Percentiles rank a stretch among this genome's conserved stretches.
Conservation (phyloP, 2,888 invertebrate genomes). For the Tetheella fluctuosa region DNA sequence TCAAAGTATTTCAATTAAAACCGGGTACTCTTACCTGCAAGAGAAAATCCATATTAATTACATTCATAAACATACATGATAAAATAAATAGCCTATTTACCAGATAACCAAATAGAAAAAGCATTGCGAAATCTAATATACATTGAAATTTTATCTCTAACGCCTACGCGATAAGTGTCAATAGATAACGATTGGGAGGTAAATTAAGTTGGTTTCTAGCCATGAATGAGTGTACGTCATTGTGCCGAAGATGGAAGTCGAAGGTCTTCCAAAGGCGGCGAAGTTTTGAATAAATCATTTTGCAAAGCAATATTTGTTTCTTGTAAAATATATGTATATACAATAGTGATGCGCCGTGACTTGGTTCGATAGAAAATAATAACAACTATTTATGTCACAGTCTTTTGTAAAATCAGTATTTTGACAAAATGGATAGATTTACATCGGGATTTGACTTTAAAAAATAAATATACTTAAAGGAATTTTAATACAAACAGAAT, state of each 20-base stretch:
- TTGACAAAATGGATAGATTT: no score
- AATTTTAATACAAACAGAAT: no score
- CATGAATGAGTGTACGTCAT: slow-evolving; percentile 41
- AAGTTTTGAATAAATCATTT: slow-evolving; percentile 38
- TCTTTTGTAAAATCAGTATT: no score
- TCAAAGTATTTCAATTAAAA: not conserved
- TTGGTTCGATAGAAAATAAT: not conserved
- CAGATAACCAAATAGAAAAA: not conserved
- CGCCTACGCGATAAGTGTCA: slow-evolving; percentile 27
- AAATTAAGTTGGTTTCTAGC: slow-evolving; percentile 14
- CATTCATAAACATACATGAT: not conserved
- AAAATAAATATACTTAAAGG: no score
- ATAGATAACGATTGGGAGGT: slow-evolving; percentile 16
- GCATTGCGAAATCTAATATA: slow-evolving; percentile 10
- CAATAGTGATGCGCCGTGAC: not conserved
- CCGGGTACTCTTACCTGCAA: not conserved
- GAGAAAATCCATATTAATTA: slow-evolving; percentile 2
- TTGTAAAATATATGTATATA: not conserved
- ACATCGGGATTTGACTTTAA: no score
- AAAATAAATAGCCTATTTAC: not conserved
- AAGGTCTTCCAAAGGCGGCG: slow-evolving; percentile 56
- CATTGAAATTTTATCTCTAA: slow-evolving; percentile 24
- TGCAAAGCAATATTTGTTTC: not conserved
- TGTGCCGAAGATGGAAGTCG: slow-evolving; percentile 17
- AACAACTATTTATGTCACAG: no score